Evolutionary conservation across 2,888 invertebrate genomes (phyloP), one percentile per base, ranked within the genome.

Genomic region (Seladonia tumulorum): DNA sequence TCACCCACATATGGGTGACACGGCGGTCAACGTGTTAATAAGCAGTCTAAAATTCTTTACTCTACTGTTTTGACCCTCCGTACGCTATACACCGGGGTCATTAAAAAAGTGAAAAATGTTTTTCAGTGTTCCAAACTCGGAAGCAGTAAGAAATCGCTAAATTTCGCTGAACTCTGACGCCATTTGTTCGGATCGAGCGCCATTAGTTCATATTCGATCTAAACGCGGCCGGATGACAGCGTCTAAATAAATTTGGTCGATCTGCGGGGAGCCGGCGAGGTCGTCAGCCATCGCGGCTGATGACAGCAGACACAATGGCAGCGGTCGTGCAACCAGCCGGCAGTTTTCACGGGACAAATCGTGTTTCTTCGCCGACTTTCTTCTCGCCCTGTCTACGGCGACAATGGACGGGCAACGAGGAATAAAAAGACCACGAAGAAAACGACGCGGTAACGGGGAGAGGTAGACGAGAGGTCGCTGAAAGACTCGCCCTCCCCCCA

Each of bases 291-390:
- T 90, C 87, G 84, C 86, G 88, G 88, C 63, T 90, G 91, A 92
- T 91, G 91, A 92, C 88, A 88, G 85, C 60, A 18, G 22, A 78
- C 49, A 42, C 74, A 73, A 73, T 73, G 47, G 57, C 79, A 29
- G 82, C 84, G 87, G 87, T 85, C 47, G 49, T 22, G 47, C 70
- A 73, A 39, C 71, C 60, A 60, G 74, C 63, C 82, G 77, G 81
- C 84, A 79, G 88, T 90, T 88, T 74, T 74, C 76, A 77, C 80
- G 76, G 76, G 83, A 89, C 88, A 91, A 92, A 91, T 93, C 88
- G 88, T 79, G 77, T 90, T 88, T 88, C 87, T 86, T 84, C 84
- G 78, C 86, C 81, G 81, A 79, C 71, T 74, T 73, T 87, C 81
- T 83, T 85, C 70, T 57, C 68, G 18, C 39, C 76, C 57, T 66